Evolutionary conservation across 2,888 invertebrate genomes (phyloP).

Genomic region (Chloroclysta siterata): DNA sequence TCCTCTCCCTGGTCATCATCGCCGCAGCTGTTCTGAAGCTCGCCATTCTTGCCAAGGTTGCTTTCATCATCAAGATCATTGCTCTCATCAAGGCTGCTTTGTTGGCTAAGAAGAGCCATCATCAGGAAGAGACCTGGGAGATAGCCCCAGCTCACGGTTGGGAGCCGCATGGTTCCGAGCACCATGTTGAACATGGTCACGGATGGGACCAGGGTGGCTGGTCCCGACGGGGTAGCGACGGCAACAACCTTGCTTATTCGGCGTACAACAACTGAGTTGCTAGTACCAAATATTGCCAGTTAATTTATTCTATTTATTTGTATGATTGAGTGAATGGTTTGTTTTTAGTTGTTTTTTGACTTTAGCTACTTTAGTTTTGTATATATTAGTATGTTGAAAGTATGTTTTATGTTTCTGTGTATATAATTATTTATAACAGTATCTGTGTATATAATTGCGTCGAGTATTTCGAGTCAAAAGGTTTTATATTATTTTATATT

Average conservation of each 20-base stretch:
- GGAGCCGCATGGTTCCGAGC: slow-evolving; percentile 54
- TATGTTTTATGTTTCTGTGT: slow-evolving; percentile 40
- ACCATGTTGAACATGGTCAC: slow-evolving; percentile 63
- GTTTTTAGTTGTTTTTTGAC: slow-evolving; percentile 41
- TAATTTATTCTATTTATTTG: slow-evolving; percentile 46
- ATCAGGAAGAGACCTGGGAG: slow-evolving; percentile 60
- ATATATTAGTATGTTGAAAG: slow-evolving; percentile 37
- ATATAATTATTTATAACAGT: slow-evolving; percentile 1
- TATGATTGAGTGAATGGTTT: slow-evolving; percentile 50
- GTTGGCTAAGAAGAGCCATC: slow-evolving; percentile 66
- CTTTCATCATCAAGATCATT: slow-evolving; percentile 82
- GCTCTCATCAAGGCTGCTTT: slow-evolving; percentile 70
- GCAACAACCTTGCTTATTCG: slow-evolving; percentile 71
- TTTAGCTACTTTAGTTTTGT: slow-evolving; percentile 37
- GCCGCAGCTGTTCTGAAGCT: slow-evolving; percentile 90
- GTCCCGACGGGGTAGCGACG: slow-evolving; percentile 75
- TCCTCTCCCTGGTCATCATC: slow-evolving; percentile 87
- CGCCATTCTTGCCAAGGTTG: slow-evolving; percentile 90
- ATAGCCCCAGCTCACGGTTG: slow-evolving; percentile 51
- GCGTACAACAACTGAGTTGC: slow-evolving; percentile 63
- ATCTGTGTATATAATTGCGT: slow-evolving; percentile 36
- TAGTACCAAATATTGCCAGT: slow-evolving; percentile 52
- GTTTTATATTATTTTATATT: slow-evolving; percentile 29
- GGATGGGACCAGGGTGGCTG: slow-evolving; percentile 71
- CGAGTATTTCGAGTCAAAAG: slow-evolving; percentile 26